phyloP scores from a whole-genome alignment of 2,888 invertebrate species.

The Pherbina coryleti region DNA sequence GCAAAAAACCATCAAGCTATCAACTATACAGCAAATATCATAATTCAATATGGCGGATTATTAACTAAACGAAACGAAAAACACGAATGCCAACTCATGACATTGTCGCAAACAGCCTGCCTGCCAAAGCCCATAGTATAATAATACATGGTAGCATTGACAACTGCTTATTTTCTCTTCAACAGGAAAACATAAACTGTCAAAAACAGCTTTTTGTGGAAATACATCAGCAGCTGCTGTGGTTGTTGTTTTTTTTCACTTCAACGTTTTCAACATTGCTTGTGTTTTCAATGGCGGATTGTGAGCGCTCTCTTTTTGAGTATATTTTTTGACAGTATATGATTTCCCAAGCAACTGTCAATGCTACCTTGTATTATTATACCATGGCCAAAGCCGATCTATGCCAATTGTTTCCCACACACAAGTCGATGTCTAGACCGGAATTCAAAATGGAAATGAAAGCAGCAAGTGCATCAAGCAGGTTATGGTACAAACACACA shows the following conservation, averaged over 20 bases:
- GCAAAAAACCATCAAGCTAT: background rate
- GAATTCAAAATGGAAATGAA: slow-evolving; percentile 43
- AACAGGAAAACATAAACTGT: no score
- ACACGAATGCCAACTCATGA: slow-evolving; percentile 1
- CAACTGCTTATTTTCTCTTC: no score
- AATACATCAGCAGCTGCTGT: no score
- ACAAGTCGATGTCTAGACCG: slow-evolving; percentile 42
- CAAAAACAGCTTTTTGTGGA: no score
- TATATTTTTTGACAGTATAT: no score
- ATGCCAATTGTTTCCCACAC: background rate
- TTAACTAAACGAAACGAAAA: slow-evolving; percentile 6
- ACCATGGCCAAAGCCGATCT: background rate
- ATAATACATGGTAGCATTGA: no score
- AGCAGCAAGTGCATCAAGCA: slow-evolving; percentile 15
- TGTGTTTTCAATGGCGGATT: no score
- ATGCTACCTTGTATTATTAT: no score
- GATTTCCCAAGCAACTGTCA: no score
- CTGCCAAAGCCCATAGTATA: background rate
- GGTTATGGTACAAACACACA: background rate
- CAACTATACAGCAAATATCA: background rate
- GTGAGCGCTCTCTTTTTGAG: no score
- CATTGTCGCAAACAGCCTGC: background rate
- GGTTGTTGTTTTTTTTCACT: no score
- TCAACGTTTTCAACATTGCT: no score
- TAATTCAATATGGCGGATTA: slow-evolving; percentile 19